Evolutionary conservation across 2,888 invertebrate genomes (phyloP).

Genomic region (Holacanthella duospinosa): DNA sequence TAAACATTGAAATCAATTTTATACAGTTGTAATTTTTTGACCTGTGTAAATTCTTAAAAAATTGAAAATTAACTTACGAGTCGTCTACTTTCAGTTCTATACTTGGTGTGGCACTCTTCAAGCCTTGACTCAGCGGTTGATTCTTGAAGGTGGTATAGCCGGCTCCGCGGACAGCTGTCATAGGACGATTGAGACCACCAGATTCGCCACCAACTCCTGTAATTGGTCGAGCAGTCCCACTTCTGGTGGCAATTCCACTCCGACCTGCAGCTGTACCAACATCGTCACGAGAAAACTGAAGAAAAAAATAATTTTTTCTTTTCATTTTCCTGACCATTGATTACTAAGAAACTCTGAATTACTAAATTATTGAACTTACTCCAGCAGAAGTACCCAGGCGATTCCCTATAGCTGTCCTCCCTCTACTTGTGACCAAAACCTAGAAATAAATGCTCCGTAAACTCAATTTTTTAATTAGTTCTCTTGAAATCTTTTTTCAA

Average conservation of each 20-base stretch:
- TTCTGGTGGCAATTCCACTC: conserved; percentile 24
- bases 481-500: conserved; percentile 44
- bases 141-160: conserved; percentile 66
- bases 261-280: conserved; percentile 13
- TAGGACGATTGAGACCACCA: conserved; percentile 55
- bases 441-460: not conserved
- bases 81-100: conserved; percentile 66
- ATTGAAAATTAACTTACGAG: conserved; percentile 57
- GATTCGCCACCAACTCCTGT: conserved; percentile 34
- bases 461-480: not conserved
- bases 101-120: conserved; percentile 48
- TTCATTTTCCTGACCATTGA: not conserved
- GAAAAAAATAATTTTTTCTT: not conserved
- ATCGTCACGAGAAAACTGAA: conserved; percentile 29
- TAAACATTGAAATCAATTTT: too few relatives aligned
- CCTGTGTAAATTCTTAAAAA: not conserved
- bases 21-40: not conserved
- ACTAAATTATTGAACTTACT: conserved; percentile 12
- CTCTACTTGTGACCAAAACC: not conserved
- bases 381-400: conserved; percentile 31
- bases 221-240: conserved; percentile 35
- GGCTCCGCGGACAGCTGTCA: conserved; percentile 92
- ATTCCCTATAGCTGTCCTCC: conserved; percentile 15
- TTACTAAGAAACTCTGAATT: not conserved
- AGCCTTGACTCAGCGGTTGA: conserved; percentile 58